Evolutionary conservation across 2,888 invertebrate species (phyloP), one percentile per base, ranked within the genome.

Genomic region (Sesamia inferens): DNA sequence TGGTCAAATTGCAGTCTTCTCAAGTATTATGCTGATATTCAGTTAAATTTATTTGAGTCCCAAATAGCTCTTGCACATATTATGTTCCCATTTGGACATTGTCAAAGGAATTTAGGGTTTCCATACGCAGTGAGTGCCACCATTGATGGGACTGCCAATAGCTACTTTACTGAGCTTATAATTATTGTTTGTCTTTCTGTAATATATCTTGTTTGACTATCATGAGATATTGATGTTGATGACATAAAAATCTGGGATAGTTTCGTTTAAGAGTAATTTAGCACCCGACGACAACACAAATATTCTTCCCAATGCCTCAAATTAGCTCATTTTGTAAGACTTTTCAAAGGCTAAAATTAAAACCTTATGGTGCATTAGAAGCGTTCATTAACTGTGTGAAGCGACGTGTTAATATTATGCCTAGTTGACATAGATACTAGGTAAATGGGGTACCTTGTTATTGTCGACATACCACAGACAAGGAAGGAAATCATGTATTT

Each of bases 401-500:
- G 16, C 31, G 31, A 47, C 10, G 16, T 44, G 22, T 54, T 7
- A 47, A n/a, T 57, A 13, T 16, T 55, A 51, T 22, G 44, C 39
- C 39, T 24, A 42, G 14, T 62, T 63, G n/a, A n/a, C 24, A 63
- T 42, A 42, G 47, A n/a, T n/a, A 39, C 24, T 14, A 65, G 31
- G 31, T 31, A 31, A 47, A 42, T 14, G 14, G 14, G 42, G 4
- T n/a, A 48, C 8, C 16, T 24, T 11, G 47, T 39, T 42, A 48
- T 31, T 42, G 16, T 59, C 24, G n/a, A 51, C 58, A 68, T 59
- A 47, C 31, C 61, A 62, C 16, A n/a, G 19, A 55, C 31, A 16
- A 57, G 74, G 65, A 77, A 79, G 79, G 77, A 74, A 72, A 72
- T 55, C 31, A 44, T 0, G 14, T 66, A 57, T 57, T 79, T 79